Evolutionary conservation across 1,140 invertebrate species (phyloP).

Genomic region (Drosophila bifasciata): DNA sequence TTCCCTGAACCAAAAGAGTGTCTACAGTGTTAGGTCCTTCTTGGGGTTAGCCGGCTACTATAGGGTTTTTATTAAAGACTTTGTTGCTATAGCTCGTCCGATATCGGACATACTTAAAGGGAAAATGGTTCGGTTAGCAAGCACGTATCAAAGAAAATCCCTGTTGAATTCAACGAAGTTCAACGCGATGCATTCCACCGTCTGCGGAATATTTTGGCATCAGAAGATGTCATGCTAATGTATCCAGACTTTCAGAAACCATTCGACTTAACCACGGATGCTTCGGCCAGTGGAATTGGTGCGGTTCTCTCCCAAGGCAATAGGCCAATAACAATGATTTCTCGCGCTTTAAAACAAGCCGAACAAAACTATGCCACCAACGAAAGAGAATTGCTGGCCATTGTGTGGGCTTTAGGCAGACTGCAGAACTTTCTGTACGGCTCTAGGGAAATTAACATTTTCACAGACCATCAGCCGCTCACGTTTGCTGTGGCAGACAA

Average conservation of each 20-base stretch:
- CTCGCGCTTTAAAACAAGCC: constrained; percentile 4
- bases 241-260: constrained; percentile 28
- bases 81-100: constrained; percentile 17
- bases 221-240: constrained; percentile 25
- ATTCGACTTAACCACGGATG: constrained; percentile 45
- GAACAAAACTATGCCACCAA: constrained; percentile 18
- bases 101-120: constrained; percentile 20
- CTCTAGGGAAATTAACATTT: constrained; percentile 80
- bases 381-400: constrained; percentile 17
- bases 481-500: constrained; percentile 84
- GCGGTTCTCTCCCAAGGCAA: constrained; percentile 37
- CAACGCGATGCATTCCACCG: constrained; percentile 5
- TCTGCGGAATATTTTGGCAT: constrained; percentile 29
- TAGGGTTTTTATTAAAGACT: constrained; percentile 20
- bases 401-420: constrained; percentile 9
- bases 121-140: constrained; percentile 14
- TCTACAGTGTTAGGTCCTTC: constrained; percentile 14
- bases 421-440: constrained; percentile 74
- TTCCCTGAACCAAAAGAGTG: constrained; percentile 4
- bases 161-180: constrained; percentile 10
- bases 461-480: constrained; percentile 85
- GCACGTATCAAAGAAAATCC: constrained; percentile 6
- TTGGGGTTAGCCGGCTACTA: constrained; percentile 16
- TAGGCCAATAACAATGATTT: constrained; percentile 25
- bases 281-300: constrained; percentile 20